Conservation (phyloP, 2,113 vertebrate species). For the Ailurus styani region DNA sequence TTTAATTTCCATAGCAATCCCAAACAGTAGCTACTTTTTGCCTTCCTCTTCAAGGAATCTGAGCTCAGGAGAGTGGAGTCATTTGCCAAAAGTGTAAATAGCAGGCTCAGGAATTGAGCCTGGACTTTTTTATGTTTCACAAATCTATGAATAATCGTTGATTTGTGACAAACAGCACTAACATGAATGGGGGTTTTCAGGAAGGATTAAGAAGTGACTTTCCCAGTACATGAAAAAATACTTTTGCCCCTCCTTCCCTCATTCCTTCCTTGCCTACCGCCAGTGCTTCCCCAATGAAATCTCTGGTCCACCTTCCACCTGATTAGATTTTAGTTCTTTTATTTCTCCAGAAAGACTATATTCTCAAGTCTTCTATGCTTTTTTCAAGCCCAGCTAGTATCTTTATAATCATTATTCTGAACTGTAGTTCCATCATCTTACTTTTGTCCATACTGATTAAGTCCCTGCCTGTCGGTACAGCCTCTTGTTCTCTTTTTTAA, state of each 20-base stretch:
- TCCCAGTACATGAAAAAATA: not conserved
- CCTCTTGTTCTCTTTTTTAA: not conserved
- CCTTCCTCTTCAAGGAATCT: not conserved
- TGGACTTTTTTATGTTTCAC: not conserved
- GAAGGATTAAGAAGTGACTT: not conserved
- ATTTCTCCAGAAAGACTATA: not conserved
- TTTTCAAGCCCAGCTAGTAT: not conserved
- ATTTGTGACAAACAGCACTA: not conserved
- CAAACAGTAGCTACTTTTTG: not conserved
- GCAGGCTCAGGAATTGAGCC: not conserved
- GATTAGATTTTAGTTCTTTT: not conserved
- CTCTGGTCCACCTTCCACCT: not conserved
- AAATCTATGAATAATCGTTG: not conserved
- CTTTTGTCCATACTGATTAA: not conserved
- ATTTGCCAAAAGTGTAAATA: not conserved
- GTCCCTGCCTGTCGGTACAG: not conserved
- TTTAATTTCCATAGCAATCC: not conserved
- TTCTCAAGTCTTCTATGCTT: not conserved
- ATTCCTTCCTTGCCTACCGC: not conserved
- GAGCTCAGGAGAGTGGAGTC: not conserved
- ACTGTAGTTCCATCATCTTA: not conserved
- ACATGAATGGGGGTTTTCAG: not conserved
- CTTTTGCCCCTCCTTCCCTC: fast-evolving
- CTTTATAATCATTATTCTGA: not conserved
- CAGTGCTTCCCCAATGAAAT: not conserved